Conservation (phyloP, 2,888 invertebrate genomes). For the Cantharis lateralis region DNA sequence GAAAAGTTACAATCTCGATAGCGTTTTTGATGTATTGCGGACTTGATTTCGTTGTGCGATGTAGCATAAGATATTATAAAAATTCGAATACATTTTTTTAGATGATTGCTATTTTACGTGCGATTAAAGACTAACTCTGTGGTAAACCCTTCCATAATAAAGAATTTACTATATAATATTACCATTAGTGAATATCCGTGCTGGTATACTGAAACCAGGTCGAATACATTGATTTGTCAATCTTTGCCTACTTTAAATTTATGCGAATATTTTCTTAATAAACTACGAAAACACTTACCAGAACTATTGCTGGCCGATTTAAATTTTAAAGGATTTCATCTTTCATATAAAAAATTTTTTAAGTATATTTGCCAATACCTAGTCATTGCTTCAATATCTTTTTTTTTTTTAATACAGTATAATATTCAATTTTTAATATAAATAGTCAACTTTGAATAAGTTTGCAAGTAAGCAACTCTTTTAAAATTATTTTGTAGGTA, state of each 20-base stretch:
- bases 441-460: not conserved
- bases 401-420: not conserved
- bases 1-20: not conserved
- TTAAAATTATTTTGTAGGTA: not conserved
- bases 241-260: not conserved
- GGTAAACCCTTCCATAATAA: no score
- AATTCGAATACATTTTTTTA: not conserved
- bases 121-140: not conserved
- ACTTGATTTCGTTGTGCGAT: not conserved
- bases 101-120: not conserved
- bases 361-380: not conserved
- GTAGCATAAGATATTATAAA: not conserved
- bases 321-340: no score
- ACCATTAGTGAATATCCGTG: not conserved
- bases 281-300: not conserved
- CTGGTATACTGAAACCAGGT: not conserved
- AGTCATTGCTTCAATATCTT: not conserved
- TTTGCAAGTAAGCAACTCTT: not conserved
- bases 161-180: not conserved
- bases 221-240: not conserved
- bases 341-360: no score
- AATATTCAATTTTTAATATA: not conserved
- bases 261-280: not conserved
- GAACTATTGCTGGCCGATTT: not conserved
- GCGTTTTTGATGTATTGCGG: not conserved